Conservation (phyloP, 2,113 vertebrate species). For the Pipa parva region DNA sequence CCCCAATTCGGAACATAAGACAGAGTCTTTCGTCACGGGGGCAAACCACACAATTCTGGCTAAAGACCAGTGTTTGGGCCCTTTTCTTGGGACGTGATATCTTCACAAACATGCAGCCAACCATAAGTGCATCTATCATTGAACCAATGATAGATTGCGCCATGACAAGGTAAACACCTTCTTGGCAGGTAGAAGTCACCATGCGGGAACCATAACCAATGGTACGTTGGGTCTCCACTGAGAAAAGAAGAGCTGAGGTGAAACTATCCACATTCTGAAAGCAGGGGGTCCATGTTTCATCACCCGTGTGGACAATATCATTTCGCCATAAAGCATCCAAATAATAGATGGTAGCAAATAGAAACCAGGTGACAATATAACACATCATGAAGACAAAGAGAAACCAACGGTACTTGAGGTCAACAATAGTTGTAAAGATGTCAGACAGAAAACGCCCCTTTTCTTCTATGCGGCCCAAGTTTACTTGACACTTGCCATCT, state of each 20-base stretch:
- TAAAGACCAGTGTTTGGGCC: constrained; percentile 95
- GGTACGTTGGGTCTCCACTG: constrained; percentile 97
- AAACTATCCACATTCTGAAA: constrained; percentile 96
- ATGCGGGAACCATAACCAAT: constrained; percentile 96
- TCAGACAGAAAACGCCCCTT: constrained; percentile 94
- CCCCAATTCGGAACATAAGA: constrained; percentile 97
- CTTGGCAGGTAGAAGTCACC: constrained; percentile 94
- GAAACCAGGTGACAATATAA: constrained; percentile 95
- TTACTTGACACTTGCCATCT: constrained; percentile 96
- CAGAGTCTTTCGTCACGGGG: constrained; percentile 92
- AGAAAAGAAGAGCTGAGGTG: constrained; percentile 95
- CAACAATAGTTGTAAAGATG: constrained; percentile 96
- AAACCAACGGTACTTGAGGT: constrained; percentile 96
- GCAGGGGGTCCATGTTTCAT: constrained; percentile 87
- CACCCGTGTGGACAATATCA: constrained; percentile 86
- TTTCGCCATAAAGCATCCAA: constrained; percentile 91
- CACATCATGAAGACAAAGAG: constrained; percentile 95
- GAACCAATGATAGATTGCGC: constrained; percentile 95
- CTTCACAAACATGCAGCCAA: constrained; percentile 99
- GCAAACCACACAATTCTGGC: constrained; percentile 92
- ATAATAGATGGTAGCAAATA: constrained; percentile 98
- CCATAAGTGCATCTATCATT: constrained; percentile 99
- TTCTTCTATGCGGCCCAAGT: constrained; percentile 91
- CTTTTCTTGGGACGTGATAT: constrained; percentile 98
- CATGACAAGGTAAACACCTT: constrained; percentile 91